phyloP scores from a whole-genome alignment of 2,113 vertebrate species.

The Halcyon senegalensis region DNA sequence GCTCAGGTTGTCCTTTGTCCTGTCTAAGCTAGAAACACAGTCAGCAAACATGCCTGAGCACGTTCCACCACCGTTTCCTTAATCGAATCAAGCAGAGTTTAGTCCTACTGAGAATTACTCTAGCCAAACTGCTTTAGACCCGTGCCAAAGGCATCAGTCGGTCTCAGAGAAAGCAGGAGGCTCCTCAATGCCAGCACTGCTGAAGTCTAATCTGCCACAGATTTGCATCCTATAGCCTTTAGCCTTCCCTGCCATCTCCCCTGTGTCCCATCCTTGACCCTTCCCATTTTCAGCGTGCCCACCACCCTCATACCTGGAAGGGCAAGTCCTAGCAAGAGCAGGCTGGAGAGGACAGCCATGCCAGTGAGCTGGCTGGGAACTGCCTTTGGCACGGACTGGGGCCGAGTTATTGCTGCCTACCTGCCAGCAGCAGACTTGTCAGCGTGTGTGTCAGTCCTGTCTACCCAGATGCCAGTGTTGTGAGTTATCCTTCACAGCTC shows the following conservation, averaged over 20 bases:
- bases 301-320: background rate
- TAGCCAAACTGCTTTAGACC: background rate
- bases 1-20: background rate
- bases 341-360: background rate
- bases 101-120: background rate
- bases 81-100: background rate
- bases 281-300: background rate
- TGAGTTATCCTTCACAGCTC: background rate
- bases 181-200: background rate
- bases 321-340: background rate
- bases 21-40: background rate
- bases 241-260: background rate
- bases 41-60: background rate
- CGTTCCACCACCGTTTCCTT: background rate
- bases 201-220: background rate
- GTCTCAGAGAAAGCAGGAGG: background rate
- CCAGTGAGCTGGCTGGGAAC: background rate
- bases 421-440: rapidly evolving
- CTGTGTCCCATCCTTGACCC: background rate
- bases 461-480: background rate
- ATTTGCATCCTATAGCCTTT: background rate
- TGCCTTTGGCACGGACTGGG: rapidly evolving
- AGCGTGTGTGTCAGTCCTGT: rapidly evolving
- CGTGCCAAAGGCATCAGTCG: rapidly evolving
- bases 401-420: background rate